A percentile compares a stretch with the other conserved stretches of the same genome.
Evolutionary conservation across 2,888 invertebrate species (phyloP).

Genomic region (Caenorhabditis sp.): DNA sequence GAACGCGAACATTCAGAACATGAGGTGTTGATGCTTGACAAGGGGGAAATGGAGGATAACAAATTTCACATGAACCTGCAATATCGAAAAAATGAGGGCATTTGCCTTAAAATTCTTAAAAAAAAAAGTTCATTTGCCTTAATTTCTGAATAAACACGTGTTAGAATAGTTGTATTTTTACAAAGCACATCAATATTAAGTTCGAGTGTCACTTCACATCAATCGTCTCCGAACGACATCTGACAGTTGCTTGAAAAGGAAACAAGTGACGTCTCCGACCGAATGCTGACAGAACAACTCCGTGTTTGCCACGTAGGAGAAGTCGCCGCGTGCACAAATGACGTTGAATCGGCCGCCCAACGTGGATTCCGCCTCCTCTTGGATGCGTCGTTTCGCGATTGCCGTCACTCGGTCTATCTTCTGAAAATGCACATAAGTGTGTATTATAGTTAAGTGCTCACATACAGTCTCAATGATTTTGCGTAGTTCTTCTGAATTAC

Average conservation of each 20-base stretch:
- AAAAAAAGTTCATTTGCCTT: too few species aligned
- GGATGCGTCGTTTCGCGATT: constrained; percentile 63
- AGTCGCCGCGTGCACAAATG: constrained; percentile 65
- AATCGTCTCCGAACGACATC: constrained; percentile 52
- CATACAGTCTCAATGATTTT: constrained; percentile 58
- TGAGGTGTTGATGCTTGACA: too few species aligned
- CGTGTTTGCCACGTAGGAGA: constrained; percentile 67
- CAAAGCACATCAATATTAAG: too few species aligned
- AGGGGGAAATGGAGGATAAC: too few species aligned
- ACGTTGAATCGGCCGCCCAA: constrained; percentile 60
- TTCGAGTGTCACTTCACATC: too few species aligned
- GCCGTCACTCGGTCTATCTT: constrained; percentile 67
- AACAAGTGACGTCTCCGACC: constrained; percentile 67
- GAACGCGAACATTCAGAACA: too few species aligned
- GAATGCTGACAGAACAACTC: constrained; percentile 65
- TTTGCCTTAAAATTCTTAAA: too few species aligned
- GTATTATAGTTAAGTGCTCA: not conserved
- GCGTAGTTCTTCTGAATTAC: constrained; percentile 55
- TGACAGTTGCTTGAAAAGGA: constrained; percentile 65
- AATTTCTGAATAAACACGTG: too few species aligned
- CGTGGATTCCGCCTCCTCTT: constrained; percentile 56
- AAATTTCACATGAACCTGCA: too few species aligned
- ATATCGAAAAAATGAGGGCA: too few species aligned
- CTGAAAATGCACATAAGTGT: constrained; percentile 16
- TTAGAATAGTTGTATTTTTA: too few species aligned